These are phyloP conservation scores for rabbit (Oryctolagus cuniculus) DNA, from an alignment of 2,113 vertebrate species.

Conservation along the genomic window mOryCun1.1 NC_091437.1:13279001-13279500, in stretches of 20 bases:
- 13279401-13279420: neutral
- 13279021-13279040: neutral
- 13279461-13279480: neutral
- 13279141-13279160: neutral
- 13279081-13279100: neutral
- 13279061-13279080: neutral
- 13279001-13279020: neutral
- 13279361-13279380: neutral
- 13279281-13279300: constrained; percentile 16
- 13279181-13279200: neutral
- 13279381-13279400: neutral
- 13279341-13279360: neutral
- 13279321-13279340: constrained; percentile 21
- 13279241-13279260: neutral
- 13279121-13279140: neutral
- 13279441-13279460: neutral
- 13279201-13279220: neutral
- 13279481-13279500: neutral
- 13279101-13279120: neutral
- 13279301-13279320: constrained; percentile 23
- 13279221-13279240: neutral
- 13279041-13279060: neutral
- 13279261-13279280: constrained; percentile 26
- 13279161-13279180: neutral
- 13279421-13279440: neutral